Percentiles rank a stretch among this genome's conserved stretches.
Evolutionary conservation across 2,797 vertebrate species (phyloP).

Genomic region (Chaetophractus vellerosus): DNA sequence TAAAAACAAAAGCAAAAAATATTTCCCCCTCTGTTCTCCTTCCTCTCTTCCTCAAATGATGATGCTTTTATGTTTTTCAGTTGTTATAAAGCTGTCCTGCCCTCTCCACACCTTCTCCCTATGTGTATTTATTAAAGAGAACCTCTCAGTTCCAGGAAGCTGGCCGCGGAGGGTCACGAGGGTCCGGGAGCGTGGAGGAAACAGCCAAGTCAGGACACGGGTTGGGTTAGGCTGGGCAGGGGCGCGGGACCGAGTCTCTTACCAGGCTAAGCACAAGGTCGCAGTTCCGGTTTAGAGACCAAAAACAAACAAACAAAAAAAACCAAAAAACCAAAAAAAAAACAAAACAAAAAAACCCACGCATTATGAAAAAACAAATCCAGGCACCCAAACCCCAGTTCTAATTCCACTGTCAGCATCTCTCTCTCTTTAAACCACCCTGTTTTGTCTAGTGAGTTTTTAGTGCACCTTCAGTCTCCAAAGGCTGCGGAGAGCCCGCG

Average conservation of each 20-base stretch:
- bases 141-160: slow-evolving; percentile 71
- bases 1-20: slow-evolving; percentile 76
- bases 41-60: slow-evolving; percentile 66
- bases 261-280: background rate
- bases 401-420: slow-evolving; percentile 55
- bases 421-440: slow-evolving; percentile 59
- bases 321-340: slow-evolving; percentile 74
- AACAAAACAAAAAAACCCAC: slow-evolving; percentile 21
- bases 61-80: slow-evolving; percentile 79
- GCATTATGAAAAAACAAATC: slow-evolving; percentile 46
- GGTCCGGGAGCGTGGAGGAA: slow-evolving; percentile 34
- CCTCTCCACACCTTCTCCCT: slow-evolving; percentile 64
- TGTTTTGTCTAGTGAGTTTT: slow-evolving; percentile 84
- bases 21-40: slow-evolving; percentile 66
- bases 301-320: slow-evolving; percentile 67
- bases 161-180: slow-evolving; percentile 56
- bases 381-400: slow-evolving; percentile 59
- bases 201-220: slow-evolving; percentile 46
- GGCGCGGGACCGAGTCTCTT: background rate
- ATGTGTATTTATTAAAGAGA: slow-evolving; percentile 83
- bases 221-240: background rate
- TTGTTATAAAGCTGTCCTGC: slow-evolving; percentile 73
- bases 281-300: slow-evolving; percentile 62
- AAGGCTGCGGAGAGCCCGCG: slow-evolving; percentile 89
- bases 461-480: slow-evolving; percentile 80